Evolutionary conservation across 2,113 vertebrate species (phyloP), one percentile per base, ranked within the genome.

Genomic region (Macrotus californicus): DNA sequence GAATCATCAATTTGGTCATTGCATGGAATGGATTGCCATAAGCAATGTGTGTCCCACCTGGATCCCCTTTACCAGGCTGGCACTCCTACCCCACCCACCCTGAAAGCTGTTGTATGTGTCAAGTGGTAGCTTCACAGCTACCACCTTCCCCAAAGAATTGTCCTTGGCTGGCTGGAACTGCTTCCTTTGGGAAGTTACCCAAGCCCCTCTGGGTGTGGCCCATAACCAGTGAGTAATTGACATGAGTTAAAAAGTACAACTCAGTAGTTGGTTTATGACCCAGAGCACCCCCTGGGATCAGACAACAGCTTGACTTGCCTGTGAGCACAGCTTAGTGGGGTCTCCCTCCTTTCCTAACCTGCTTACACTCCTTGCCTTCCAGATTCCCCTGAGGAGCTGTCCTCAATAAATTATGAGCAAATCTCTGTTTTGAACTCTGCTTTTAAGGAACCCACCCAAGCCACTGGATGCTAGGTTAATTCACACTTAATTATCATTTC

Each of bases 11-110:
- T 31, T 36, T 11, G 13, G 61, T 83, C 10, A 6, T 15, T 14
- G 31, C 29, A 10, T 1, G 18, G 29, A 43, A 12, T 1, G 22
- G 24, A 15, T 2, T 2, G 12, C 10, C 16, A 1, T 1, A 43
- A 77, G 61, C 21, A 9, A 7, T 0, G 8, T 9, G 18, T 7
- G 1, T 39, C 16, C 66, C 9, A 6, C 13, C 18, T 3, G 8
- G 26, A 41, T 6, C 29, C 67, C 26, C 24, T 64, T 8, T 4
- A 1, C 22, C 11, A 2, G 39, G 15, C 29, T 26, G 13, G 13
- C 19, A 36, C 9, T 12, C 29, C 11, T 26, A 61, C 41, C 11
- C 1, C 10, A 0, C 9, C 5, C 59, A 76, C 59, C 59, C 59
- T 29, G 26, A 61, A 31, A 41, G 24, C 14, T 36, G 56, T 18